Evolutionary conservation across 2,113 vertebrate genomes (phyloP).

Genomic region (Erpornis zantholeuca): DNA sequence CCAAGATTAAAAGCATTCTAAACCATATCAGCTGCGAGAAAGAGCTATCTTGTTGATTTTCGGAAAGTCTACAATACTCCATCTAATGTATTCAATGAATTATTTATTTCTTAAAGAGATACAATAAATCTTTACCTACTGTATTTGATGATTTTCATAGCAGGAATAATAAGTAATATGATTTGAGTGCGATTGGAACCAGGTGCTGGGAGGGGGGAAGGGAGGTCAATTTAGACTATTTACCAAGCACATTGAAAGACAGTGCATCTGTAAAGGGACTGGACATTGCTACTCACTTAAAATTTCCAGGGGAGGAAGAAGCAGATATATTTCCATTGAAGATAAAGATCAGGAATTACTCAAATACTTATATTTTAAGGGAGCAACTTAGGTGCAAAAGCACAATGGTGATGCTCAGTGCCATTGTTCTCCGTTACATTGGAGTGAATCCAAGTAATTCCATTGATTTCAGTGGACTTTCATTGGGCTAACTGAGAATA

Average conservation of each 20-base stretch:
- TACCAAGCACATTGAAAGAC: neutral
- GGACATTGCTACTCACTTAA: neutral
- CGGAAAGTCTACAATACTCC: constrained; percentile 60
- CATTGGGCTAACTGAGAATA: constrained; percentile 32
- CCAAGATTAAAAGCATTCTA: constrained; percentile 61
- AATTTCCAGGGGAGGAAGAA: neutral
- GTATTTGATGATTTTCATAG: constrained; percentile 69
- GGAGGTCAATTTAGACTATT: constrained; percentile 37
- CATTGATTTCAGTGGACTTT: constrained; percentile 48
- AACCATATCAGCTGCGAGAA: constrained; percentile 40
- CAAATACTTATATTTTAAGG: neutral
- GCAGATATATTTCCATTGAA: neutral
- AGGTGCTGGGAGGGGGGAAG: constrained; percentile 14
- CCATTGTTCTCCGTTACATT: neutral
- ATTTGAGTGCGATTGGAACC: constrained; percentile 57
- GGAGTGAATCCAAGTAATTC: constrained; percentile 39
- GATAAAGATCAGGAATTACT: neutral
- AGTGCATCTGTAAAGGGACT: neutral
- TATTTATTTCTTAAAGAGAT: constrained; percentile 72
- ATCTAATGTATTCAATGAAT: constrained; percentile 68
- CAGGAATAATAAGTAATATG: constrained; percentile 67
- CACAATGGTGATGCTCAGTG: neutral
- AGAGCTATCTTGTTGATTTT: constrained; percentile 63
- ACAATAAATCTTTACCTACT: constrained; percentile 70
- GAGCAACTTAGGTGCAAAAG: constrained; percentile 15